A percentile compares a stretch with the other conserved stretches of the same genome.
These are phyloP conservation scores for Gallinago jamesoni DNA, from an alignment of 2,113 vertebrate species.

Conservation along the genomic window DNA sequence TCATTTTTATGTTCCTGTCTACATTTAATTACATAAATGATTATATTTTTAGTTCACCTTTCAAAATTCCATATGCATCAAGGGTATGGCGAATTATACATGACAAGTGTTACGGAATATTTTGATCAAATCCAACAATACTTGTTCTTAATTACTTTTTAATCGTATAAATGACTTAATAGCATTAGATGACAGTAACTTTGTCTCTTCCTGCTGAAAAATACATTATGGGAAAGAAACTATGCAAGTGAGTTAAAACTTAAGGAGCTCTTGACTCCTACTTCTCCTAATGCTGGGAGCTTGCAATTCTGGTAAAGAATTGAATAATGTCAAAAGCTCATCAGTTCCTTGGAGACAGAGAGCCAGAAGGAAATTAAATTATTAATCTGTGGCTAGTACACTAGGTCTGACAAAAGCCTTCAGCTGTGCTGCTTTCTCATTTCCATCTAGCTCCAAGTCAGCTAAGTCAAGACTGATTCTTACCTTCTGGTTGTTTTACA, in stretches of 20 bases:
- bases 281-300: background rate
- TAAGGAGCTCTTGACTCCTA: background rate
- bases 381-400: constrained; percentile 17
- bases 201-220: constrained; percentile 4
- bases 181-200: constrained; percentile 16
- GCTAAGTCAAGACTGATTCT: background rate
- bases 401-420: background rate
- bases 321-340: background rate
- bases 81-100: background rate
- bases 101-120: background rate
- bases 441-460: background rate
- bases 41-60: constrained; percentile 28
- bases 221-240: background rate
- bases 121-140: constrained; percentile 42
- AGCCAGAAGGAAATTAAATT: constrained; percentile 32
- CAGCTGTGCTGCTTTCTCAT: background rate
- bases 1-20: background rate
- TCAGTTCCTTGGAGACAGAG: background rate
- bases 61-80: background rate
- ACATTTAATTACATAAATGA: constrained; percentile 15
- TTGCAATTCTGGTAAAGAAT: background rate
- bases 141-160: constrained; percentile 26
- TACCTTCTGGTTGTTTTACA: background rate
- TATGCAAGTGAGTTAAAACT: background rate
- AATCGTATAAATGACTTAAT: constrained; percentile 12